Evolutionary conservation across 2,888 invertebrate species (phyloP), one percentile per base, ranked within the genome.

Genomic region (Hyposoter didymator): DNA sequence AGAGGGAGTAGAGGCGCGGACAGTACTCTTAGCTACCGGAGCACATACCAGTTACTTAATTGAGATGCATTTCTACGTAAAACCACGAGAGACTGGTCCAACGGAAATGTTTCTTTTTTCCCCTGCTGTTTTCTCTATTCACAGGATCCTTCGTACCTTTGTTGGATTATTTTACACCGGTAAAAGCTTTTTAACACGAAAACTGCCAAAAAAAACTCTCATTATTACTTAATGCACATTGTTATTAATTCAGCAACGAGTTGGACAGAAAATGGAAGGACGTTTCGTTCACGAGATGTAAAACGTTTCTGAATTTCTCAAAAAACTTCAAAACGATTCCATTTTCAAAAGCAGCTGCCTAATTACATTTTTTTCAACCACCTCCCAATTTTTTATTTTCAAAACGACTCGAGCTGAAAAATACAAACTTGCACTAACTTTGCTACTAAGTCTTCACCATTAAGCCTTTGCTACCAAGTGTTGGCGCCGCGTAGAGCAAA

Each of bases 1-100:
- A 7, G 39, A 39, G 39, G 0, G 39, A 39, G 69, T 69, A 75
- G 47, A 64, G 55, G 79, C 69, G 74, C 69, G 74, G 55, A 74
- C 79, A 67, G 39, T 62, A 81, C 75, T 79, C 74, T 75, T 59
- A 64, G 45, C 39, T 28, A 55, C 62, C 62, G 47, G 32, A 59
- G 66, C 52, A 39, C 52, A 19, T 22, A 64, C 74, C 82, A 49
- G 69, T 69, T 75, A 32, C 74, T 74, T 85, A 87, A 82, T 81
- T 83, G 76, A 85, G 83, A 78, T 69, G 76, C 64, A 76, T 81
- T 70, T 80, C 76, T 64, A 81, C 66, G 76, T 74, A 14, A 55
- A 83, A 64, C 76, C 84, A 66, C 74, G 45, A 49, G 45, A 49
- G 32, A 45, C 45, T 55, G 22, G 49, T 73, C n/a, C 59, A 55